A percentile compares a stretch with the other conserved stretches of the same genome.
These are phyloP conservation scores for Tachycineta bicolor DNA, from an alignment of 2,113 vertebrate species.

Conservation along the genomic window DNA sequence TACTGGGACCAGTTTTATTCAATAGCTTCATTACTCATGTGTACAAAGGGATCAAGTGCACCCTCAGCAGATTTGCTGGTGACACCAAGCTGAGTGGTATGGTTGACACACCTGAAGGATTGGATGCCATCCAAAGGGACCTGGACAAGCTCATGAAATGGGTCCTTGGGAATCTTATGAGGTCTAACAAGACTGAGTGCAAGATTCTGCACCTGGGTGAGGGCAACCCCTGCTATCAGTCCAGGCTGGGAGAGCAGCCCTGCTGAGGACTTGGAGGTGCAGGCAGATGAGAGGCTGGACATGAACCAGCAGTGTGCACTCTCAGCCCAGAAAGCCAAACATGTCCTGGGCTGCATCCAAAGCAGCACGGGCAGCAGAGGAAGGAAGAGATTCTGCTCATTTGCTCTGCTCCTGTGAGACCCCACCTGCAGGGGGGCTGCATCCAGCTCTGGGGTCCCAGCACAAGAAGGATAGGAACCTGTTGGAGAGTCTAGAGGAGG, in stretches of 20 bases:
- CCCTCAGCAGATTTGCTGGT: background rate
- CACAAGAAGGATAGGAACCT: accelerated
- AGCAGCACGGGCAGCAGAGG: background rate
- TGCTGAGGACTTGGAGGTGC: background rate
- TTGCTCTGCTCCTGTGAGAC: background rate
- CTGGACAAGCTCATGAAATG: accelerated
- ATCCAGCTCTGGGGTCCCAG: background rate
- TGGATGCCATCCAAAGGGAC: background rate
- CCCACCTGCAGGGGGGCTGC: background rate
- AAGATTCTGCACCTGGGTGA: background rate
- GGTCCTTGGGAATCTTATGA: background rate
- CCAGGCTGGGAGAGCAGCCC: background rate
- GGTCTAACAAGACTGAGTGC: background rate
- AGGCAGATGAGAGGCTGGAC: background rate
- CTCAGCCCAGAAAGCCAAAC: background rate
- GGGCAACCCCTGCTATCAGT: accelerated
- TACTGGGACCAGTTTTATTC: no score
- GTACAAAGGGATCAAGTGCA: accelerated
- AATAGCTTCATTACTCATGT: background rate
- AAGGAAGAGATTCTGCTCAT: background rate
- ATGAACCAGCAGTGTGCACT: background rate
- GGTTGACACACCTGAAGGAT: background rate
- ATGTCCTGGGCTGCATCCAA: background rate
- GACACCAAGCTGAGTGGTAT: background rate
- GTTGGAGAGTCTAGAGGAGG: background rate